Base-by-base conservation (phyloP, 2,888 invertebrate genomes). In the Hermodice carunculata region DNA sequence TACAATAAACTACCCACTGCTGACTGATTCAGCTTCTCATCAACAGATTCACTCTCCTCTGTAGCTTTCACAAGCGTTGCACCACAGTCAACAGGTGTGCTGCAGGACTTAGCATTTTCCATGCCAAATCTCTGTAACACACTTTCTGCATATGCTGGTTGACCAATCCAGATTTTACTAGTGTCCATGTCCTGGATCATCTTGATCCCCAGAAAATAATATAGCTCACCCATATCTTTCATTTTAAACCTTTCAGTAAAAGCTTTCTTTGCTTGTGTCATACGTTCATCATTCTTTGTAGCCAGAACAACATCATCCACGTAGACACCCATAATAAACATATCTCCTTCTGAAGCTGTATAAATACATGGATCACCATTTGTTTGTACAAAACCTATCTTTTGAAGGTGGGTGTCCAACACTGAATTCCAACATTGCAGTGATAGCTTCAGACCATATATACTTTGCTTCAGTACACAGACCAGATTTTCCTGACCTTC, bases 401-500 rank as follows among this genome's bases (percentile, higher is more conserved):
- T n/a, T n/a, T n/a, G 3, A 5, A 57, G 44, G 44, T 31, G 31
- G n/a, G 24, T 24, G 24, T 57, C 44, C 5, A 57, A 22, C n/a
- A n/a, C n/a, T 5, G 44, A n/a, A 24, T 57, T 57, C 57, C 57
- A 57, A 22, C 56, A 63, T n/a, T n/a, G n/a, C n/a, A n/a, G n/a
- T n/a, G n/a, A n/a, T n/a, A n/a, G n/a, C n/a, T n/a, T n/a, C n/a
- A 67, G 54, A 24, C 75, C 71, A 51, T 75, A 73, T 3, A 78
- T 17, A 17, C 56, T 52, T 58, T 66, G 70, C 19, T 69, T 61
- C 0, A 77, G 54, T 48, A 61, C 66, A 48, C 73, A 70, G 19
- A 76, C 75, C 11, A 57, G 44, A 4, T 57, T 44, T 31, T 66
- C 62, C n/a, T 59, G 29, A 24, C 65, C 71, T 37, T 46, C 22